Evolutionary conservation across 2,888 invertebrate species (phyloP), one percentile per base, ranked within the genome.

Genomic region (Drosophila anomalata): DNA sequence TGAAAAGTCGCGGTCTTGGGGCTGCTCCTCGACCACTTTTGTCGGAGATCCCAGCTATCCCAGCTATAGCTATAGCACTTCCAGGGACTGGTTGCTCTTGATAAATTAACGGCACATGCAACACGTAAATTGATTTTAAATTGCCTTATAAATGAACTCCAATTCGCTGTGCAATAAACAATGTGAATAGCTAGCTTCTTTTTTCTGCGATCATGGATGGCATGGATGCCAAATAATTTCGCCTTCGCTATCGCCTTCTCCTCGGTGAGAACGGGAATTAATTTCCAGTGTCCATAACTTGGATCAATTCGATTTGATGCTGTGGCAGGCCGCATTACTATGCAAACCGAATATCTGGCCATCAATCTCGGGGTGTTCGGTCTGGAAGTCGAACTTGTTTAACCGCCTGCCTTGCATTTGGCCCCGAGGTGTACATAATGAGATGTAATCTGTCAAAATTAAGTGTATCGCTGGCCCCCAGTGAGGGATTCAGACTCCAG

Each of bases 401-500:
- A 36, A 26, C 58, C 51, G 55, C 57, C 59, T 61, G 65, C 79
- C 68, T 56, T 56, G 48, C 53, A 54, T 42, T 75, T 57, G 78
- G 84, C 78, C 88, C 87, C 90, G 70, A 89, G 89, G 88, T 89
- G 86, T 84, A 86, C 82, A 82, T 90, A 89, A 90, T 89, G 89
- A 90, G 90, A 89, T 89, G 89, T 89, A 89, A 89, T 89, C 90
- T 90, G 89, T 90, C 90, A 89, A 90, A 90, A 89, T 89, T 84
- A 90, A 88, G 87, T 86, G 87, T 78, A 82, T 86, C 88, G 76
- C 78, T 60, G 65, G 75, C 47, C 46, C 56, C 66, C 48, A 12
- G 14, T 14, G 48, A 29, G 39, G 63, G 9, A 22, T 24, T 42
- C 42, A 47, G 41, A 42, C 41, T 42, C 26, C 51, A 55, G 44